Percentiles rank a stretch among this genome's conserved stretches.
Evolutionary conservation across 2,888 invertebrate species (phyloP).

Genomic region (Nycteola revayana): DNA sequence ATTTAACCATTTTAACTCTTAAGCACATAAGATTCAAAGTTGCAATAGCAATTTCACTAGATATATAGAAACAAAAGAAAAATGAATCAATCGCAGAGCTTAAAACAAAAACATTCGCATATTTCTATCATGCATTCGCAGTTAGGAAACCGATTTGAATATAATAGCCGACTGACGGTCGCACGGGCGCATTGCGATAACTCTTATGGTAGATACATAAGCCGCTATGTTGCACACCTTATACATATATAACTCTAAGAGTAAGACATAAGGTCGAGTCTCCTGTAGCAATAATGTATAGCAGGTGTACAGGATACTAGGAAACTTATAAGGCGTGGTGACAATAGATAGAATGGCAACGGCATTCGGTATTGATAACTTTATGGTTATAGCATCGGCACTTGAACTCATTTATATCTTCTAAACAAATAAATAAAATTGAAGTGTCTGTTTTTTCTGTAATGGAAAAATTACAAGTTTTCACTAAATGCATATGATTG

Average conservation of each 20-base stretch:
- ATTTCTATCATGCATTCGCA: constrained; percentile 14
- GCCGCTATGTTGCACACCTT: constrained; percentile 6
- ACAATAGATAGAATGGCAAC: no score
- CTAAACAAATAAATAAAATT: no score
- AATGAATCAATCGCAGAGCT: constrained; percentile 6
- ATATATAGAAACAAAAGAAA: no score
- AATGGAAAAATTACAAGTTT: no score
- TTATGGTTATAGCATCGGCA: no score
- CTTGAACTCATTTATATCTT: no score
- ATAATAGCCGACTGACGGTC: constrained; percentile 19
- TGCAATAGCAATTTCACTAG: no score
- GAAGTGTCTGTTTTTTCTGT: no score
- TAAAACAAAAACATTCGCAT: constrained; percentile 6
- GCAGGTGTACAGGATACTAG: background rate
- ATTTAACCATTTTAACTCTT: no score
- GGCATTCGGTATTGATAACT: no score
- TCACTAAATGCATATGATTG: no score
- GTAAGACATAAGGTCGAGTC: background rate
- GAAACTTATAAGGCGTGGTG: background rate
- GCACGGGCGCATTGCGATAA: constrained; percentile 6
- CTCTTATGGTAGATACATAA: constrained; percentile 9
- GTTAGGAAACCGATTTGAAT: constrained; percentile 20
- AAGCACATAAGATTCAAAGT: no score
- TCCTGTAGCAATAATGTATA: background rate
- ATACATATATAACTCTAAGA: background rate